A percentile compares a stretch with the other conserved stretches of the same genome.
These are phyloP conservation scores for Ellobium chinense DNA, from an alignment of 2,888 invertebrate genomes.

Conservation along the genomic window DNA sequence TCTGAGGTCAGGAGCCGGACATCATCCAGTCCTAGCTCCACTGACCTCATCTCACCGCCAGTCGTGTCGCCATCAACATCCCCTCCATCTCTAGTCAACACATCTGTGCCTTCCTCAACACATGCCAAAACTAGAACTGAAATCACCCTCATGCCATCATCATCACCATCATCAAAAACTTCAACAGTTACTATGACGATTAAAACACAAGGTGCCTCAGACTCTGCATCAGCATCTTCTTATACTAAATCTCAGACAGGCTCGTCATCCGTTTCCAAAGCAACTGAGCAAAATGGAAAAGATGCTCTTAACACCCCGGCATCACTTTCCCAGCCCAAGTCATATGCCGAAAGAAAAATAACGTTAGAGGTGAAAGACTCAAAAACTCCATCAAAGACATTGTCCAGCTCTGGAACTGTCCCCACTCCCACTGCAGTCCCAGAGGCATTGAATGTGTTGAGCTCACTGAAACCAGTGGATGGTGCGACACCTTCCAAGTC, in stretches of 20 bases:
- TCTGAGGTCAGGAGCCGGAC: constrained; percentile 3
- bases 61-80: neutral
- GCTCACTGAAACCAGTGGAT: neutral
- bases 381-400: neutral
- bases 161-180: neutral
- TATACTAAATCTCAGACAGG: neutral
- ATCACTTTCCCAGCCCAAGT: neutral
- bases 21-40: constrained; percentile 7
- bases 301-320: neutral
- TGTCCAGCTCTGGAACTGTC: neutral
- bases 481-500: neutral
- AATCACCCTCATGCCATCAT: neutral
- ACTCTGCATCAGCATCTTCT: neutral
- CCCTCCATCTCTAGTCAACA: neutral
- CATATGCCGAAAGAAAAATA: neutral
- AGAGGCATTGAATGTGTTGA: constrained; percentile 1
- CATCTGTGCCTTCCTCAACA: too few relatives aligned
- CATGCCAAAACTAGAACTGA: neutral
- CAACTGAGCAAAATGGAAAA: neutral
- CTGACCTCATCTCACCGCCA: neutral
- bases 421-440: neutral
- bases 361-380: neutral
- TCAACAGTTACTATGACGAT: too few relatives aligned
- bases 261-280: neutral
- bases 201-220: neutral